These are phyloP conservation scores for Caenorhabditis sp. DNA, from an alignment of 2,888 invertebrate species.

Conservation along the genomic window DNA sequence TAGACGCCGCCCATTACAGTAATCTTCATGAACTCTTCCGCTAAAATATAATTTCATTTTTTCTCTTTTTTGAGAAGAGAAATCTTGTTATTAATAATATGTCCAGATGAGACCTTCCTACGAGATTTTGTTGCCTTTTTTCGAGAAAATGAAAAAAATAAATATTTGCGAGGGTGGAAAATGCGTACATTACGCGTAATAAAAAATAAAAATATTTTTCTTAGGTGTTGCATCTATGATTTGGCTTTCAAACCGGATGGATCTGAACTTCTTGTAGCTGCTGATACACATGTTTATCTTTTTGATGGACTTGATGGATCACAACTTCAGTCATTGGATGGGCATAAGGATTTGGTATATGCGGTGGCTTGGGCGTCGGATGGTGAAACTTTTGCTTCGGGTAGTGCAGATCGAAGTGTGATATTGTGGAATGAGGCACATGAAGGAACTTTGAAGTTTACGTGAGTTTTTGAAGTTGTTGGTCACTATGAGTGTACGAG, in stretches of 20 bases:
- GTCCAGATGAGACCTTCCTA: neutral
- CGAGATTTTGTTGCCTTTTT: neutral
- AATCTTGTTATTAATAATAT: neutral
- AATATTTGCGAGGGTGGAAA: slow-evolving; percentile 3
- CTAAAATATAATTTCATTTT: no score
- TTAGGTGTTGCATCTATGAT: slow-evolving; percentile 79
- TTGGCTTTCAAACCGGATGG: slow-evolving; percentile 96
- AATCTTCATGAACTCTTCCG: neutral
- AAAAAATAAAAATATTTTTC: slow-evolving; percentile 2
- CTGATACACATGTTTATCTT: slow-evolving; percentile 87
- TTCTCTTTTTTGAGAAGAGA: neutral
- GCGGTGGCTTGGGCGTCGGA: slow-evolving; percentile 90
- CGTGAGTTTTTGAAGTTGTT: slow-evolving; percentile 81
- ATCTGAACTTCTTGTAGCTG: slow-evolving; percentile 88
- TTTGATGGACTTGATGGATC: slow-evolving; percentile 86
- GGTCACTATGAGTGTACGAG: no score
- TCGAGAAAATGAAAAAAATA: neutral
- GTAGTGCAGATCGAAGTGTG: slow-evolving; percentile 94
- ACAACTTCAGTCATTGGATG: slow-evolving; percentile 88
- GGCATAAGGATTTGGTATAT: slow-evolving; percentile 92
- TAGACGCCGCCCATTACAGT: slow-evolving; percentile 19
- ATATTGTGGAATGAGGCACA: slow-evolving; percentile 96
- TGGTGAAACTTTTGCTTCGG: slow-evolving; percentile 95
- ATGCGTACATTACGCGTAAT: slow-evolving; percentile 3
- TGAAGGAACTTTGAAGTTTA: slow-evolving; percentile 93